phyloP scores from a whole-genome alignment of 1,140 invertebrate genomes.

The Drosophila tristis region DNA sequence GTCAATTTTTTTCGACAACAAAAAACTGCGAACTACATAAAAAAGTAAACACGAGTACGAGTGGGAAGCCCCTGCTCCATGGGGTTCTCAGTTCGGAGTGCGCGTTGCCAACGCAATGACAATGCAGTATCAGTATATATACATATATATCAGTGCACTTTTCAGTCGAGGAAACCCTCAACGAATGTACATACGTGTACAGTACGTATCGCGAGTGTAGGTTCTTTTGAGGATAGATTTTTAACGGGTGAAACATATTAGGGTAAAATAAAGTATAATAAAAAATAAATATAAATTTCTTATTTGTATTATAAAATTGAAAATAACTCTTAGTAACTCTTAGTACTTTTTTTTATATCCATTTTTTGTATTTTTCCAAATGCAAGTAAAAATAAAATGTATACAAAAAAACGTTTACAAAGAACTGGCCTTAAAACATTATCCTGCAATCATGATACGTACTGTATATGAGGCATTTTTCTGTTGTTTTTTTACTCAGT shows the following conservation, averaged over 20 bases:
- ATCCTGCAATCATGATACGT: neutral
- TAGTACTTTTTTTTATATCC: too few relatives aligned
- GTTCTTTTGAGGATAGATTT: too few relatives aligned
- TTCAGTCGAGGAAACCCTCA: conserved; percentile 52
- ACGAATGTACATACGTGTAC: conserved; percentile 22
- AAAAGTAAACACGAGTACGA: conserved; percentile 28
- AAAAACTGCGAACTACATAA: conserved; percentile 73
- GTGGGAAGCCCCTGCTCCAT: conserved; percentile 34
- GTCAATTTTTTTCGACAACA: conserved; percentile 70
- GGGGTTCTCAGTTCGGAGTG: conserved; percentile 36
- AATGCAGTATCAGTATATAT: conserved; percentile 66
- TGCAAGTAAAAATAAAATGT: too few relatives aligned
- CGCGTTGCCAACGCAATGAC: conserved; percentile 77
- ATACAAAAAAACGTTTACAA: too few relatives aligned
- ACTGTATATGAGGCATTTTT: conserved; percentile 5
- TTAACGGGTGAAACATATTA: too few relatives aligned
- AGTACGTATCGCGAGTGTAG: conserved; percentile 10
- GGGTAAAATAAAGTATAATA: too few relatives aligned
- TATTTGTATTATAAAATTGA: too few relatives aligned
- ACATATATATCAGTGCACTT: conserved; percentile 82
- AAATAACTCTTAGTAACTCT: too few relatives aligned
- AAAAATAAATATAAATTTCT: too few relatives aligned
- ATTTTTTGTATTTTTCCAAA: too few relatives aligned
- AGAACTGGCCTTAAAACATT: too few relatives aligned
- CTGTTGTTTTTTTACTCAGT: conserved; percentile 13